These are phyloP conservation scores for Uropsilus gracilis DNA, from an alignment of 2,113 vertebrate genomes.

Conservation along the genomic window DNA sequence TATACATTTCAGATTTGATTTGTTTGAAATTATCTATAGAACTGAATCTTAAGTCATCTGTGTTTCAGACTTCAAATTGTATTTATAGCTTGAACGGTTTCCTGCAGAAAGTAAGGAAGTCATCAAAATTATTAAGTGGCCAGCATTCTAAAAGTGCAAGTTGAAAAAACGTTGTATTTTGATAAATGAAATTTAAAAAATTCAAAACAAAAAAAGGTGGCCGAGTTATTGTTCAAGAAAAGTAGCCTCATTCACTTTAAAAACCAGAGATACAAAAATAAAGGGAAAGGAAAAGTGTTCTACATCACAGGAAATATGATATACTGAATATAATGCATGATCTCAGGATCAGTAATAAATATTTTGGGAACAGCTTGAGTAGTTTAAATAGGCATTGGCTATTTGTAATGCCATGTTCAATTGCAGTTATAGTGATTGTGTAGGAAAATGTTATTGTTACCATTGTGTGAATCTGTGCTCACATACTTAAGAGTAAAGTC, in stretches of 20 bases:
- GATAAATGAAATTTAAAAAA: background rate
- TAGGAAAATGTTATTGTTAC: background rate
- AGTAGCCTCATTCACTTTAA: background rate
- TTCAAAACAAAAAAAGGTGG: too few species aligned
- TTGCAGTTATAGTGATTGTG: background rate
- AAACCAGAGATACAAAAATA: background rate
- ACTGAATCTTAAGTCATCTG: constrained; percentile 29
- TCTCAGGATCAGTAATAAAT: background rate
- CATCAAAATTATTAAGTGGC: constrained; percentile 18
- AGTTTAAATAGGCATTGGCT: background rate
- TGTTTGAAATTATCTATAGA: constrained; percentile 36
- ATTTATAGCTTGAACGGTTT: background rate
- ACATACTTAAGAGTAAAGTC: background rate
- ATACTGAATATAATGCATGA: too few species aligned
- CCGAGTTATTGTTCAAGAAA: background rate
- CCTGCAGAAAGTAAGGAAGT: background rate
- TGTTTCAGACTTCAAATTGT: background rate
- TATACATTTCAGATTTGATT: constrained; percentile 22
- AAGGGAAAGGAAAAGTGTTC: background rate
- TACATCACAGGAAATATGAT: background rate
- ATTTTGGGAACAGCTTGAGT: background rate
- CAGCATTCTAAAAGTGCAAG: background rate
- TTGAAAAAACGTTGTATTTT: constrained; percentile 25
- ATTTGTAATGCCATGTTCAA: background rate
- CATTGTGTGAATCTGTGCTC: background rate